These are phyloP conservation scores for Myrmecophaga tridactyla DNA, from an alignment of 2,113 vertebrate genomes.

Conservation along the genomic window DNA sequence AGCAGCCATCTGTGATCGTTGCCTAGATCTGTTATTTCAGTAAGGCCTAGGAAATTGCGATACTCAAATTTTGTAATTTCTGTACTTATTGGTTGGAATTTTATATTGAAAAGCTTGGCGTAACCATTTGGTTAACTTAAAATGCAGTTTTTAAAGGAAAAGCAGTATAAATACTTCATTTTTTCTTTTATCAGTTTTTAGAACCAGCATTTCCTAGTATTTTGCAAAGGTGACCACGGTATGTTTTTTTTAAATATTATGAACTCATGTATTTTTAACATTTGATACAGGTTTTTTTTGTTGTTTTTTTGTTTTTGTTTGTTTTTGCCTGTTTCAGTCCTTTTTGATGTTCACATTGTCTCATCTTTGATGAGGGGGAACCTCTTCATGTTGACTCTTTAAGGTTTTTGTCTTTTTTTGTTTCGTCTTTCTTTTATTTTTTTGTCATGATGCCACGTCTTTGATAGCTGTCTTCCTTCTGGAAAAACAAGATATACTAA, in stretches of 20 bases:
- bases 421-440: neutral
- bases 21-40: neutral
- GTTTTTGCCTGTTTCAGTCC: neutral
- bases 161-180: no score
- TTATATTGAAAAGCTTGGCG: neutral
- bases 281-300: neutral
- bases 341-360: neutral
- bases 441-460: neutral
- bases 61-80: neutral
- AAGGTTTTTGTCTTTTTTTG: neutral
- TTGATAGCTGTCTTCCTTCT: neutral
- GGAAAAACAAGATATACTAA: neutral
- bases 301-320: no score
- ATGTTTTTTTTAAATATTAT: no score
- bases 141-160: conserved; percentile 10
- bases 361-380: neutral
- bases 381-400: neutral
- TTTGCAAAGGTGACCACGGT: no score
- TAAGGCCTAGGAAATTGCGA: neutral
- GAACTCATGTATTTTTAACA: neutral
- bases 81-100: neutral
- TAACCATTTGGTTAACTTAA: neutral
- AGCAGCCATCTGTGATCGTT: neutral
- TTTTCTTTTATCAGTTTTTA: no score
- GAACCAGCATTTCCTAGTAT: no score